These are phyloP conservation scores for Chrysolina haemoptera DNA, from an alignment of 2,888 invertebrate genomes.

Conservation along the genomic window DNA sequence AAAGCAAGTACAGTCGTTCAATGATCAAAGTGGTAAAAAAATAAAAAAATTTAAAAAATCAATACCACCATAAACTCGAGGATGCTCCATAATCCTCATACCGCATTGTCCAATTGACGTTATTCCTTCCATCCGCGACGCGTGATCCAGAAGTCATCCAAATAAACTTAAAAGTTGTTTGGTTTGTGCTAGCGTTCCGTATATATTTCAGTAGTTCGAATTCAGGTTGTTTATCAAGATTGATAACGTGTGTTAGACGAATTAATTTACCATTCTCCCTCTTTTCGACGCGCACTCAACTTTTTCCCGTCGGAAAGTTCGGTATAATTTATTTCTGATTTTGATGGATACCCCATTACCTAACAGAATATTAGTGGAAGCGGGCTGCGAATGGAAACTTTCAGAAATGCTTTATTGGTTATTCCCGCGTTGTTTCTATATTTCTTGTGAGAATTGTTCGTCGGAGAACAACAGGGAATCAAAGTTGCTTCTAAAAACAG, in stretches of 20 bases:
- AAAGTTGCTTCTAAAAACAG: constrained; percentile 24
- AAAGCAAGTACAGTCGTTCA: no score
- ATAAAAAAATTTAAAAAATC: no score
- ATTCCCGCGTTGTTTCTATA: constrained; percentile 41
- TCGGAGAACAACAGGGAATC: constrained; percentile 43
- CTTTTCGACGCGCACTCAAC: constrained; percentile 25
- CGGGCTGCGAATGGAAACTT: constrained; percentile 24
- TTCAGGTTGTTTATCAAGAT: constrained; percentile 55
- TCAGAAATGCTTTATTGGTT: constrained; percentile 43
- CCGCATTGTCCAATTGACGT: constrained; percentile 17
- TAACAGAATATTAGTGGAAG: constrained; percentile 45
- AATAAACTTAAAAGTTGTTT: constrained; percentile 39
- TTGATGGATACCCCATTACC: constrained; percentile 50
- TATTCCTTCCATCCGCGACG: constrained; percentile 23
- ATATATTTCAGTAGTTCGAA: constrained; percentile 47
- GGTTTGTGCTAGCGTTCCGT: constrained; percentile 31
- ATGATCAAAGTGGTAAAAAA: no score
- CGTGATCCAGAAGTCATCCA: constrained; percentile 19
- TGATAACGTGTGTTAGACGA: constrained; percentile 57
- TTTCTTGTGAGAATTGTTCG: constrained; percentile 25
- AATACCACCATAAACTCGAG: no score
- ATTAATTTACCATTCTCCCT: constrained; percentile 58
- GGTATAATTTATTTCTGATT: constrained; percentile 51
- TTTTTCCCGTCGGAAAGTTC: constrained; percentile 41
- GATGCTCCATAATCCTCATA: no score